phyloP scores from a whole-genome alignment of 2,888 invertebrate genomes.

The Cantharis flavilabris region DNA sequence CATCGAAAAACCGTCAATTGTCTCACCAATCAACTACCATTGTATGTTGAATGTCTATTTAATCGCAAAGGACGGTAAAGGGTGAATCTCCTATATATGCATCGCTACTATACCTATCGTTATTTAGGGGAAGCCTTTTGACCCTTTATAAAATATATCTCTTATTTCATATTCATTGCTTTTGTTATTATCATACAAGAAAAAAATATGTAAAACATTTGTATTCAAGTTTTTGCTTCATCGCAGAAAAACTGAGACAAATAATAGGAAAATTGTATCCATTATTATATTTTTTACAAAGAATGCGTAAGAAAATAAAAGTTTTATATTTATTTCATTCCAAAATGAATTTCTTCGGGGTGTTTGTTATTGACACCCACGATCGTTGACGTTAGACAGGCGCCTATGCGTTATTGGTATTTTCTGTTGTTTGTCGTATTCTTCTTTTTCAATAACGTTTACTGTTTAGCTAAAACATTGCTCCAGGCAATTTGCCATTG shows the following conservation, averaged over 20 bases:
- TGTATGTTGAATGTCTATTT: conserved; percentile 53
- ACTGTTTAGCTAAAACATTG: conserved; percentile 29
- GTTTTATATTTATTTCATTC: conserved; percentile 39
- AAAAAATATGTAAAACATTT: neutral
- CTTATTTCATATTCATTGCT: conserved; percentile 12
- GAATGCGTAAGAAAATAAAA: neutral
- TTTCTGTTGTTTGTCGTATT: conserved; percentile 43
- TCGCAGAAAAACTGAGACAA: neutral
- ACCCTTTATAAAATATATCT: conserved; percentile 13
- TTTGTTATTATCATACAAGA: neutral
- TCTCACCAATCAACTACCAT: conserved; percentile 56
- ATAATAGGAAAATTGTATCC: neutral
- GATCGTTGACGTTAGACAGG: conserved; percentile 44
- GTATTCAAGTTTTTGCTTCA: too few relatives aligned
- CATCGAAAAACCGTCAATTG: conserved; percentile 57
- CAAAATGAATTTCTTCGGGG: conserved; percentile 42
- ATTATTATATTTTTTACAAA: neutral
- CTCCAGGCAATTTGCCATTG: conserved; percentile 23
- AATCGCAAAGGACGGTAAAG: conserved; percentile 49
- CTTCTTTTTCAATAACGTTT: conserved; percentile 43
- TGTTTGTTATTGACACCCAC: conserved; percentile 42
- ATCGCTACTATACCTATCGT: conserved; percentile 23
- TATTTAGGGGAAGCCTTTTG: conserved; percentile 25
- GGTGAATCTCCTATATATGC: conserved; percentile 38
- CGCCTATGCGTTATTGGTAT: conserved; percentile 45